Conservation (phyloP, 2,113 vertebrate species). For the Hystrix cristata region DNA sequence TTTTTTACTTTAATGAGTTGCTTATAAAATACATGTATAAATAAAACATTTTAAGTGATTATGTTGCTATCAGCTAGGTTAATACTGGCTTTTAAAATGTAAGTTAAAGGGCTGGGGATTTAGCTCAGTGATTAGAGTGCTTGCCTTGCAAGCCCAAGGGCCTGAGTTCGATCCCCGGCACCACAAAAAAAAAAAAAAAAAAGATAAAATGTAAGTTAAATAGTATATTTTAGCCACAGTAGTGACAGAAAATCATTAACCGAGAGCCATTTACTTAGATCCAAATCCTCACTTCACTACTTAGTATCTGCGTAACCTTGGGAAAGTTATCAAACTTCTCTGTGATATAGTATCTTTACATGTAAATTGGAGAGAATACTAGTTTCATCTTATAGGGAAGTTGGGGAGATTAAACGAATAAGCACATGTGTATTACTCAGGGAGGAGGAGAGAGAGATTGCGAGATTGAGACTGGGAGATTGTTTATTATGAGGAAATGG, state of each 20-base stretch:
- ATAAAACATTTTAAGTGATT: slow-evolving; percentile 47
- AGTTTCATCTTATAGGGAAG: background rate
- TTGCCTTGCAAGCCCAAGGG: too few relatives aligned
- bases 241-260: background rate
- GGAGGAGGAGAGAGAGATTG: background rate
- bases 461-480: background rate
- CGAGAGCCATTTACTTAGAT: background rate
- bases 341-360: background rate
- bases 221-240: background rate
- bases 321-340: slow-evolving; percentile 25
- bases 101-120: background rate
- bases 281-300: background rate
- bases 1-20: slow-evolving; percentile 37
- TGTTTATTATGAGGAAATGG: background rate
- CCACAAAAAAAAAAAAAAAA: too few relatives aligned
- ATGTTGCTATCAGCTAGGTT: background rate
- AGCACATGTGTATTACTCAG: background rate
- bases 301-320: background rate
- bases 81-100: slow-evolving; percentile 6
- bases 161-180: too few relatives aligned
- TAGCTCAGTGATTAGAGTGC: too few relatives aligned
- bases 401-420: background rate
- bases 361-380: background rate
- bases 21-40: slow-evolving; percentile 61
- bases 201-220: slow-evolving; percentile 14